Percentiles rank a stretch among this genome's conserved stretches.
These are phyloP conservation scores for Lepidocyrtinus sp. DNA, from an alignment of 2,888 invertebrate species.

Conservation along the genomic window DNA sequence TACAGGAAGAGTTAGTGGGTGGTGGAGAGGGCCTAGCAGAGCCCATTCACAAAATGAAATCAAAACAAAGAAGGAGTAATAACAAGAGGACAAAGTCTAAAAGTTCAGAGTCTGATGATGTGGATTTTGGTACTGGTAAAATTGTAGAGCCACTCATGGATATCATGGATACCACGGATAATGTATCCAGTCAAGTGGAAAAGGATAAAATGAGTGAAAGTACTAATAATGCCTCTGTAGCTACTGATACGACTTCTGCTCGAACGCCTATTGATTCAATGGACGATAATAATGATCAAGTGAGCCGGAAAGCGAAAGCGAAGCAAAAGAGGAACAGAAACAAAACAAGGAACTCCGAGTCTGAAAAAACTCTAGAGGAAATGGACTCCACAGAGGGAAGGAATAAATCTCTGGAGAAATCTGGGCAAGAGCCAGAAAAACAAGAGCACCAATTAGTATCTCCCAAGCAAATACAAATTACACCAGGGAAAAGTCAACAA, in stretches of 20 bases:
- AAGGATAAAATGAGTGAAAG: not conserved
- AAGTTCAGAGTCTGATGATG: conserved; percentile 26
- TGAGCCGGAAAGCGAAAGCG: conserved; percentile 10
- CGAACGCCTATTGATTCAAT: too few relatives aligned
- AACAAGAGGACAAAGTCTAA: conserved; percentile 25
- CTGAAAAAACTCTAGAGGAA: not conserved
- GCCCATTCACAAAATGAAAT: not conserved
- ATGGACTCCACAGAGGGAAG: not conserved
- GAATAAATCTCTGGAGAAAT: not conserved
- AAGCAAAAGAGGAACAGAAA: conserved; percentile 31
- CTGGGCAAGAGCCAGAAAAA: not conserved
- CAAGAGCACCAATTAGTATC: not conserved
- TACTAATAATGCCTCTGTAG: too few relatives aligned
- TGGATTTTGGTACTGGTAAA: not conserved
- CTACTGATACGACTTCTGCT: not conserved
- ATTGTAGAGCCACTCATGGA: not conserved
- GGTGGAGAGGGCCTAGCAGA: too few relatives aligned
- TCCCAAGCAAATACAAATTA: not conserved
- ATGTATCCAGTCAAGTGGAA: not conserved
- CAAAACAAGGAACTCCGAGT: conserved; percentile 33
- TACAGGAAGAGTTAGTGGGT: too few relatives aligned
- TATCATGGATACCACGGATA: not conserved
- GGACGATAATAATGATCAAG: not conserved
- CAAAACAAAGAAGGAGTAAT: conserved; percentile 16
- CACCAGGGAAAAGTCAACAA: conserved; percentile 10